Base-by-base conservation (phyloP, 1,140 invertebrate species). In the Calephelis nemesis region DNA sequence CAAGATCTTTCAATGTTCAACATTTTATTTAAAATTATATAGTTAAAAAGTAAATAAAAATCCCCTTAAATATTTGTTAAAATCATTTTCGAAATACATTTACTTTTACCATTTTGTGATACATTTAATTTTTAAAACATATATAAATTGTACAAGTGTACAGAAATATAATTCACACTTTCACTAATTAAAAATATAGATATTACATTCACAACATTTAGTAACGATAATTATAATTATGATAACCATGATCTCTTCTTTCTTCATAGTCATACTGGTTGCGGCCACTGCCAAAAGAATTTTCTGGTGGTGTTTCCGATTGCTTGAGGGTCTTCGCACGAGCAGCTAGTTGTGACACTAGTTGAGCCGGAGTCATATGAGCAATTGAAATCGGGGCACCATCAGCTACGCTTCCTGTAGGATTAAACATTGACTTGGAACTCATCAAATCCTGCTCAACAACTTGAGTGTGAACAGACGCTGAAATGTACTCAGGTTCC, bases 291-390 rank as follows among this genome's bases (percentile, higher is more conserved):
- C 9, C 64, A 0, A 67, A 47, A 5, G 75, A 47, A 47, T 40
- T 64, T 47, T 19, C 47, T 11, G 78, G 74, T 7, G 63, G n/a
- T 5, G 74, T 65, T 0, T 88, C 80, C 0, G 82, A 39, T 42
- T 88, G 80, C 70, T 89, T 85, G 62, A 91, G 66, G 6, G 87
- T 86, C 77, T 91, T 91, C 50, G 89, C 89, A 49, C 88, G 80
- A 8, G 89, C 89, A 15, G 87, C 87, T 40, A 91, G 72, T 65
- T 90, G 89, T 0, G 87, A 90, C 63, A 91, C 89, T 40, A 91
- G 70, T 71, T 91, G 89, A 48, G 89, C 89, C 15, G 88, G 87
- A 10, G 89, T 91, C 54, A 91, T 78, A 65, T 91, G 89, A 10
- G 87, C 83, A 42, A 91, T 87, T 4, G 89, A 91, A 13, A 91